These are phyloP conservation scores for Ypsolopha scabrella DNA, from an alignment of 2,888 invertebrate species.

Conservation along the genomic window DNA sequence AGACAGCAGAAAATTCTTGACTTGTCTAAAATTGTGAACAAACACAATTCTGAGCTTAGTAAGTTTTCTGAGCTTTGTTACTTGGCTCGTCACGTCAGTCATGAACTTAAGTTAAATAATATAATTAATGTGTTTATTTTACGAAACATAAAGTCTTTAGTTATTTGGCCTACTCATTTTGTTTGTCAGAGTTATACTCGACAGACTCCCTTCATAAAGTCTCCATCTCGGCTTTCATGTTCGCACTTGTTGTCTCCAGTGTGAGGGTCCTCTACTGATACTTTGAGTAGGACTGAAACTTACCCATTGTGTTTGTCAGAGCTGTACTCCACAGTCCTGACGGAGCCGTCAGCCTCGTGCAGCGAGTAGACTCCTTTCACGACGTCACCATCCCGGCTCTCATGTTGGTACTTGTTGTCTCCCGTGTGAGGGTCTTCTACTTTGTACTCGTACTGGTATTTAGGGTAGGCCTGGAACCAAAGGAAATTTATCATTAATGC, in stretches of 20 bases:
- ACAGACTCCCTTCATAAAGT: slow-evolving; percentile 73
- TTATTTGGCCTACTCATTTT: too few species aligned
- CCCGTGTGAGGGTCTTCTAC: slow-evolving; percentile 73
- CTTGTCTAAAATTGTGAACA: too few species aligned
- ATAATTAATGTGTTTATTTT: too few species aligned
- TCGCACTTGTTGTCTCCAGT: slow-evolving; percentile 74
- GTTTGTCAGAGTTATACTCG: too few species aligned
- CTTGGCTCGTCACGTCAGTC: too few species aligned
- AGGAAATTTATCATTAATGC: too few species aligned
- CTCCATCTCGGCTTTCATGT: slow-evolving; percentile 70
- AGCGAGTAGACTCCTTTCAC: slow-evolving; percentile 75
- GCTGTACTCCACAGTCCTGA: slow-evolving; percentile 71
- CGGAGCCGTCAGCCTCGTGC: slow-evolving; percentile 71
- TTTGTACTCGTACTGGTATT: slow-evolving; percentile 72
- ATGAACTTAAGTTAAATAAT: too few species aligned
- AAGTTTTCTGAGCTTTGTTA: too few species aligned
- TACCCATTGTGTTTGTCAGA: slow-evolving; percentile 71
- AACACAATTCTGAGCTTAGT: too few species aligned
- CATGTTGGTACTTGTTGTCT: slow-evolving; percentile 72
- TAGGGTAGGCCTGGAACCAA: slow-evolving; percentile 56
- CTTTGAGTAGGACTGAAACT: slow-evolving; percentile 10
- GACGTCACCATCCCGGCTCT: slow-evolving; percentile 71
- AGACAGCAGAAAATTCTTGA: too few species aligned
- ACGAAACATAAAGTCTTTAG: too few species aligned
- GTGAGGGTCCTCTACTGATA: slow-evolving; percentile 65